phyloP scores from a whole-genome alignment of 2,888 invertebrate species.

The Drosophila nr. fundita region DNA sequence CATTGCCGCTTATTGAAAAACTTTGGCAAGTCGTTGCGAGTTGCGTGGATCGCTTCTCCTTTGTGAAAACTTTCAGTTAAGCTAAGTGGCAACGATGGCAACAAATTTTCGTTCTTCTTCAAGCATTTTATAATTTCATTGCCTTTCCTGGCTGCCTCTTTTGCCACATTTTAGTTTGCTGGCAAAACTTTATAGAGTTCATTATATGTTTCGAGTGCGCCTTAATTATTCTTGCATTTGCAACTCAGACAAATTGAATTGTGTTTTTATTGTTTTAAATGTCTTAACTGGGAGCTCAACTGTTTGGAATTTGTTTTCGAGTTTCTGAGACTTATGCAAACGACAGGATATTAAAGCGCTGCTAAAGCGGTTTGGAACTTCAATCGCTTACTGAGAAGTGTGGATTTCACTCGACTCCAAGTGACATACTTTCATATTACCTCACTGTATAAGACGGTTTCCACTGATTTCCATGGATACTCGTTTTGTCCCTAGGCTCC shows the following conservation, averaged over 20 bases:
- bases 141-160: conserved; percentile 13
- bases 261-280: conserved; percentile 31
- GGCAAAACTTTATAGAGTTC: conserved; percentile 53
- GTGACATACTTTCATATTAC: background rate
- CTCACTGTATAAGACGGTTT: background rate
- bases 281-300: conserved; percentile 11
- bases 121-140: conserved; percentile 50
- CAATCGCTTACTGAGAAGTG: background rate
- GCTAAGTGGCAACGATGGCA: conserved; percentile 25
- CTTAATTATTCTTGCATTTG: conserved; percentile 49
- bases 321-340: conserved; percentile 26
- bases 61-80: conserved; percentile 44
- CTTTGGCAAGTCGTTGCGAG: conserved; percentile 39
- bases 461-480: background rate
- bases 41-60: conserved; percentile 25
- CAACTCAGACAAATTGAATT: conserved; percentile 38
- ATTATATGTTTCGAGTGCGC: conserved; percentile 43
- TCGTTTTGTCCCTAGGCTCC: background rate
- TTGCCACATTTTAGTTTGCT: conserved; percentile 40
- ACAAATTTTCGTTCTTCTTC: conserved; percentile 33
- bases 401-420: background rate
- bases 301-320: conserved; percentile 20
- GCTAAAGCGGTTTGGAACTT: background rate
- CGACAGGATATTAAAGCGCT: conserved; percentile 1
- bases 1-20: conserved; percentile 56